phyloP scores from a whole-genome alignment of 2,797 vertebrate species.

The Morelia viridis region DNA sequence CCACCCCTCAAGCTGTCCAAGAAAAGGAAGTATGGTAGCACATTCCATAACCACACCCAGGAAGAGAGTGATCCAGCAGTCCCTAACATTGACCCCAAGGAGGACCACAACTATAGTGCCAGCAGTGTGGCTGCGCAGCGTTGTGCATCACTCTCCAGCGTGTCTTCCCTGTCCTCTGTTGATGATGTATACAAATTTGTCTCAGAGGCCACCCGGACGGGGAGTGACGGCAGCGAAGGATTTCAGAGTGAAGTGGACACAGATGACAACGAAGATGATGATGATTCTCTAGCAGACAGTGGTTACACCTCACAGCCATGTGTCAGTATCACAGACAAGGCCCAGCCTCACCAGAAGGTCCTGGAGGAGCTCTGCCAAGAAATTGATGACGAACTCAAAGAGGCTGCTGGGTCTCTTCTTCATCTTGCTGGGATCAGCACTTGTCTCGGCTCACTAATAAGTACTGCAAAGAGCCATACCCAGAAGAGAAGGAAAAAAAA shows the following conservation, averaged over 20 bases:
- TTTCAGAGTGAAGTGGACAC: constrained; percentile 95
- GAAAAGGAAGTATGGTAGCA: constrained; percentile 74
- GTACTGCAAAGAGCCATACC: constrained; percentile 88
- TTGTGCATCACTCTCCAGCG: constrained; percentile 84
- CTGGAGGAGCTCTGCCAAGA: constrained; percentile 84
- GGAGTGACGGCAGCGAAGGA: constrained; percentile 87
- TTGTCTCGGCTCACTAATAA: constrained; percentile 88
- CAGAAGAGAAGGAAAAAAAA: constrained; percentile 92
- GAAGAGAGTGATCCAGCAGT: constrained; percentile 80
- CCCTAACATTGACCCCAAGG: constrained; percentile 89
- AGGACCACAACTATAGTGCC: constrained; percentile 97
- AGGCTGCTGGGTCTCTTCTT: constrained; percentile 94
- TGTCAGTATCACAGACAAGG: constrained; percentile 69
- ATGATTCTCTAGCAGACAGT: constrained; percentile 77
- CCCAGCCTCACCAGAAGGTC: constrained; percentile 78
- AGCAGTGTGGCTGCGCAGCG: constrained; percentile 81
- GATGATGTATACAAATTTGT: constrained; percentile 87
- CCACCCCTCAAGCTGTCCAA: constrained; percentile 74
- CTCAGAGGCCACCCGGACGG: constrained; percentile 81
- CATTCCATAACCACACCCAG: constrained; percentile 63
- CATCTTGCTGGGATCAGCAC: constrained; percentile 95
- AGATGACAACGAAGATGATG: constrained; percentile 78
- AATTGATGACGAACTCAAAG: constrained; percentile 96
- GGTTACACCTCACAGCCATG: constrained; percentile 74
- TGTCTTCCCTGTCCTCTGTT: constrained; percentile 87